These are phyloP conservation scores for Butorides virescens DNA, from an alignment of 2,113 vertebrate genomes.

Conservation along the genomic window DNA sequence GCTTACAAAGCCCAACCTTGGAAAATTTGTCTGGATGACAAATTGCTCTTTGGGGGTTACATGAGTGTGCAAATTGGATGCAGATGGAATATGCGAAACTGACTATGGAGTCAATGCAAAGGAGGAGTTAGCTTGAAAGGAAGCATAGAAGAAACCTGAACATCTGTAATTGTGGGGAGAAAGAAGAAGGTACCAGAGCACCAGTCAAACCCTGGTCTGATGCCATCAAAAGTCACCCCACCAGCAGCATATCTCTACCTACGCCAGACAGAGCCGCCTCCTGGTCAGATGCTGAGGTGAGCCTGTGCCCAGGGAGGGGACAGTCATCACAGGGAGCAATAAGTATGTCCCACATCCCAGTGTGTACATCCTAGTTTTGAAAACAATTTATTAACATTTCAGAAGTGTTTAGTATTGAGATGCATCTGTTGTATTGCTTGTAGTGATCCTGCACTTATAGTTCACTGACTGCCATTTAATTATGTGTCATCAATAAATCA, in stretches of 20 bases:
- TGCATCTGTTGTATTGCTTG: neutral
- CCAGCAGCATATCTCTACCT: neutral
- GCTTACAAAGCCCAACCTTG: neutral
- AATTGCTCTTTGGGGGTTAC: neutral
- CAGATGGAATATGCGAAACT: neutral
- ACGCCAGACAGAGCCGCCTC: neutral
- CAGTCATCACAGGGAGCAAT: neutral
- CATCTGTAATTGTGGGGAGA: neutral
- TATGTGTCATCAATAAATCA: neutral
- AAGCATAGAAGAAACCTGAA: neutral
- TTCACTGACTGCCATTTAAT: neutral
- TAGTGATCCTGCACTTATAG: neutral
- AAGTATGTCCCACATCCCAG: neutral
- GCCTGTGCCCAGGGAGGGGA: neutral
- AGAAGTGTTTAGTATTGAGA: neutral
- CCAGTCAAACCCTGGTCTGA: neutral
- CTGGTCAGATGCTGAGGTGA: accelerated
- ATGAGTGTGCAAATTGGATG: neutral
- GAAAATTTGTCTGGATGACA: neutral
- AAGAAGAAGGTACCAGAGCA: neutral
- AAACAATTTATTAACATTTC: neutral
- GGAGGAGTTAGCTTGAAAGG: neutral
- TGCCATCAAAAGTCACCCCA: neutral
- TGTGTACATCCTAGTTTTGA: neutral
- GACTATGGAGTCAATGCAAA: neutral